phyloP scores from a whole-genome alignment of 2,797 vertebrate species.

The Hyperoplus lanceolatus region DNA sequence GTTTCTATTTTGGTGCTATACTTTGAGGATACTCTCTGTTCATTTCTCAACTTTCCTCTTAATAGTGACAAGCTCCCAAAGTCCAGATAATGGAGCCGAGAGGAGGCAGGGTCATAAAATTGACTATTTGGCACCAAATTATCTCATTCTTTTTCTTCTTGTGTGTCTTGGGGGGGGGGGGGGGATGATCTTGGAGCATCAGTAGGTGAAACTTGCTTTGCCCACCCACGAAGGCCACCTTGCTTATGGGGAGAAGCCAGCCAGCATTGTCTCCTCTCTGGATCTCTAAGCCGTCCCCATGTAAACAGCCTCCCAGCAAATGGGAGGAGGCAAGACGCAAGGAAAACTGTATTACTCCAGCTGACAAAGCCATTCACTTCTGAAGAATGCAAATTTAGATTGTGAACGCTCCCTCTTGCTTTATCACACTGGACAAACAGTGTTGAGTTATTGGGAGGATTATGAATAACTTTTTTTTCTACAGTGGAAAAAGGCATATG shows the following conservation, averaged over 20 bases:
- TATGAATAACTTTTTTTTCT: conserved; percentile 81
- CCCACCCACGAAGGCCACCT: conserved; percentile 84
- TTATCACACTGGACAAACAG: conserved; percentile 80
- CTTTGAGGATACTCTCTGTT: conserved; percentile 43
- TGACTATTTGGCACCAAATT: conserved; percentile 81
- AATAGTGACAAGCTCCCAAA: conserved; percentile 66
- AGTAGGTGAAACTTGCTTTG: conserved; percentile 61
- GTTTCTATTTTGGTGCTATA: conserved; percentile 56
- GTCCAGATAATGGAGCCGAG: conserved; percentile 58
- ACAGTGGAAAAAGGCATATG: conserved; percentile 82
- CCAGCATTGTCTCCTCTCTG: conserved; percentile 78
- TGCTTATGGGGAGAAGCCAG: conserved; percentile 60
- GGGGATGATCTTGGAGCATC: conserved; percentile 64
- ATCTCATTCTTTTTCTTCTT: conserved; percentile 76
- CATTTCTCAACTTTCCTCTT: conserved; percentile 68
- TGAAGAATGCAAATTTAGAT: conserved; percentile 81
- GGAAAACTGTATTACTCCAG: conserved; percentile 58
- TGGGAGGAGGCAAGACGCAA: conserved; percentile 57
- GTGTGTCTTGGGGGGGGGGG: conserved; percentile 11
- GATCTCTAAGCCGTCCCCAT: conserved; percentile 79
- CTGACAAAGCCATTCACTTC: conserved; percentile 77
- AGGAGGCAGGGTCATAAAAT: conserved; percentile 74
- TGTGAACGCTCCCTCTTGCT: conserved; percentile 71
- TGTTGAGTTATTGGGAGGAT: conserved; percentile 82
- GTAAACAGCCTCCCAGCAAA: conserved; percentile 83